Conservation (phyloP, 2,797 vertebrate species). For the Labroides dimidiatus region DNA sequence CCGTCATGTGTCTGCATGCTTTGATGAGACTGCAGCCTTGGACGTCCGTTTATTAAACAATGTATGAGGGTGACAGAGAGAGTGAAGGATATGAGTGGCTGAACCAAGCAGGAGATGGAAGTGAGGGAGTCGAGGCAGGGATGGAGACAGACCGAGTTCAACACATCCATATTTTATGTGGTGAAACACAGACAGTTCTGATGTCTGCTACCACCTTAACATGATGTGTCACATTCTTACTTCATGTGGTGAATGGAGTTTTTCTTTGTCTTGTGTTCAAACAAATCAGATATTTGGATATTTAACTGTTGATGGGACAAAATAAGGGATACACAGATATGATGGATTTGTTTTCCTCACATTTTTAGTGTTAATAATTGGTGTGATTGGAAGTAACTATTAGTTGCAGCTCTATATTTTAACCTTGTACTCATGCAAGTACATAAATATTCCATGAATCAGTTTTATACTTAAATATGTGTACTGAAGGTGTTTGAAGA, state of each 20-base stretch:
- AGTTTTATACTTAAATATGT: too few relatives aligned
- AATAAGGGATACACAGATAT: too few relatives aligned
- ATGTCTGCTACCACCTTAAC: neutral
- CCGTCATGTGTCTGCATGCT: slow-evolving; percentile 27
- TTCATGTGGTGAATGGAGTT: neutral
- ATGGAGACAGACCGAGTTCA: slow-evolving; percentile 16
- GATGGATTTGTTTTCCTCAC: too few relatives aligned
- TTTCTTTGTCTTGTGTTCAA: neutral
- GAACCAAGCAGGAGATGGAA: slow-evolving; percentile 11
- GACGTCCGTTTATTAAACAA: slow-evolving; percentile 32
- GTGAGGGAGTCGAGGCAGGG: slow-evolving; percentile 16
- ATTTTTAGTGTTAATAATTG: too few relatives aligned
- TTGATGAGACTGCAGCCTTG: slow-evolving; percentile 46
- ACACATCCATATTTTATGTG: neutral
- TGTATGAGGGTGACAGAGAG: slow-evolving; percentile 32
- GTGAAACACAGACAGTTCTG: neutral
- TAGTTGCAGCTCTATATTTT: too few relatives aligned
- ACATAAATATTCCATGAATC: too few relatives aligned
- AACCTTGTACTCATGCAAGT: too few relatives aligned
- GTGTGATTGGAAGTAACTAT: too few relatives aligned
- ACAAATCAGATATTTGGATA: too few relatives aligned
- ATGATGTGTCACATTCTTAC: neutral
- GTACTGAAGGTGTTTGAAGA: too few relatives aligned
- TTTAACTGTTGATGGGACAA: too few relatives aligned
- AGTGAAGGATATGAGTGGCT: slow-evolving; percentile 22